These are phyloP conservation scores for Gymnopithys bicolor DNA, from an alignment of 2,797 vertebrate species.

Conservation along the genomic window DNA sequence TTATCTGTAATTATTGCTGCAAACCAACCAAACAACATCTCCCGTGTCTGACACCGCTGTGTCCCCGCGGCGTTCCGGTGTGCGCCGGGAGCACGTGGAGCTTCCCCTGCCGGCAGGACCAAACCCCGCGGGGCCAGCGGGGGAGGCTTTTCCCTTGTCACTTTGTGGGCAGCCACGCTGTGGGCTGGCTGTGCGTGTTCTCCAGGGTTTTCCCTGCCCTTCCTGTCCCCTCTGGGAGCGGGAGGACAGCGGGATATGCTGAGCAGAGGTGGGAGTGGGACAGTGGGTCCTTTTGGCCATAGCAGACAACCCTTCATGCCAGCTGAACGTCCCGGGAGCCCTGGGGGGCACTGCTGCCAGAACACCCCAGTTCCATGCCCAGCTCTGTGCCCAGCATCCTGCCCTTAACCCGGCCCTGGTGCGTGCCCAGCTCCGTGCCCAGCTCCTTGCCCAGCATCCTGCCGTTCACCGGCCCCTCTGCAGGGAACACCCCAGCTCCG, in stretches of 20 bases:
- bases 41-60: fast-evolving
- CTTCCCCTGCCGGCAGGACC: neutral
- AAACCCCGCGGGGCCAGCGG: neutral
- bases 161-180: neutral
- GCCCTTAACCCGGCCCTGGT: too few species aligned
- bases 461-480: too few species aligned
- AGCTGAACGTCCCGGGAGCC: neutral
- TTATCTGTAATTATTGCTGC: neutral
- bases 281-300: neutral
- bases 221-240: neutral
- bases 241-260: neutral
- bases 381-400: too few species aligned
- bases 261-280: neutral
- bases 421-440: too few species aligned
- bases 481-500: too few species aligned
- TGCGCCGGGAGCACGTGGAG: neutral
- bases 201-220: neutral
- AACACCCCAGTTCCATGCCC: too few species aligned
- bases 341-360: neutral
- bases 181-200: fast-evolving
- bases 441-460: too few species aligned
- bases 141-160: neutral
- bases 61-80: neutral
- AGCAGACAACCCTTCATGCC: neutral
- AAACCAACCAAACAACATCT: neutral